These are phyloP conservation scores for Nautilus pompilius DNA, from an alignment of 1,140 invertebrate genomes.

Conservation along the genomic window DNA sequence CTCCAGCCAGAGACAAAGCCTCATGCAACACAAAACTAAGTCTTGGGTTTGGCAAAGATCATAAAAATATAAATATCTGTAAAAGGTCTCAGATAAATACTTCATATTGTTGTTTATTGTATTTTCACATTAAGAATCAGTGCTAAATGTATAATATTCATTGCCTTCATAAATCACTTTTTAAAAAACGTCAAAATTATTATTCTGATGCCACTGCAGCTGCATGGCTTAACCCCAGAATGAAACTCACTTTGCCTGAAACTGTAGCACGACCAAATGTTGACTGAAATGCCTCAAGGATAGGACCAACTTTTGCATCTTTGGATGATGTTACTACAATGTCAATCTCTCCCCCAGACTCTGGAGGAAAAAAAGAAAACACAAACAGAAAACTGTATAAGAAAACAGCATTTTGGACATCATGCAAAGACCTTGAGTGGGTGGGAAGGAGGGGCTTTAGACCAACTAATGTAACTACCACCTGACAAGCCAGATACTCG, in stretches of 20 bases:
- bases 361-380: constrained; percentile 57
- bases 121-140: too few relatives aligned
- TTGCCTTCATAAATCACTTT: too few relatives aligned
- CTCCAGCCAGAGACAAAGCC: too few relatives aligned
- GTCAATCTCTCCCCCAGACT: constrained; percentile 74
- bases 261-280: constrained; percentile 80
- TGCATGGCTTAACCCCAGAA: too few relatives aligned
- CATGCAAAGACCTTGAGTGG: background rate
- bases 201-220: too few relatives aligned
- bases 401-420: background rate
- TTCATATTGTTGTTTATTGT: too few relatives aligned
- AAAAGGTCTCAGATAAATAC: too few relatives aligned
- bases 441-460: background rate
- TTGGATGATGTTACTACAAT: constrained; percentile 75
- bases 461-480: background rate
- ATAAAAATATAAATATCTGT: too few relatives aligned
- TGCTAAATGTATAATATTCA: too few relatives aligned
- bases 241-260: constrained; percentile 40
- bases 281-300: constrained; percentile 79
- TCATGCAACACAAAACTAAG: too few relatives aligned
- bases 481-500: background rate
- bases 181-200: too few relatives aligned
- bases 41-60: too few relatives aligned
- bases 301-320: constrained; percentile 71
- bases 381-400: background rate